A percentile compares a stretch with the other conserved stretches of the same genome.
phyloP scores from a whole-genome alignment of 2,113 vertebrate species.

The Macroglossus sobrinus region DNA sequence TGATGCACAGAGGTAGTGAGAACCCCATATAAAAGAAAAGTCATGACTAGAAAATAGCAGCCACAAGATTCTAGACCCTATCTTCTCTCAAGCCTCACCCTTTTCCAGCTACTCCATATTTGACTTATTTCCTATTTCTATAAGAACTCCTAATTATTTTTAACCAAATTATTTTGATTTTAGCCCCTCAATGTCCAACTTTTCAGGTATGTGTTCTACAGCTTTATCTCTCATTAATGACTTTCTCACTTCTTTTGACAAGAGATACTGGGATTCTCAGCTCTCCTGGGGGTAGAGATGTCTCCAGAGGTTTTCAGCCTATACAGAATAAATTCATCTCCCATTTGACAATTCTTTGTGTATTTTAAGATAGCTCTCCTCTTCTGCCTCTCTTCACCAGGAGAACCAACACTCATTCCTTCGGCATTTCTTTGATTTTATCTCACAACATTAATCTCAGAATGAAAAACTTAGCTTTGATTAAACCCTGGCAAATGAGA shows the following conservation, averaged over 20 bases:
- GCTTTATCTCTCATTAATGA: background rate
- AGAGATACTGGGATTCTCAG: background rate
- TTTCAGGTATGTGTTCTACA: background rate
- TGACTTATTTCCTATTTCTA: background rate
- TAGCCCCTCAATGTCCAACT: background rate
- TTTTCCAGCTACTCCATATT: background rate
- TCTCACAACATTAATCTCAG: background rate
- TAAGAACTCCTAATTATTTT: background rate
- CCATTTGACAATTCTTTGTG: background rate
- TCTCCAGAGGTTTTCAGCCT: background rate
- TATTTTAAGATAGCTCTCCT: background rate
- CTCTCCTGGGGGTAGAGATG: too few relatives aligned
- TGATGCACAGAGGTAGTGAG: background rate
- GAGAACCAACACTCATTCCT: background rate
- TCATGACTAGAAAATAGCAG: background rate
- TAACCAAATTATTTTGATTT: background rate
- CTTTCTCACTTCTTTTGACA: background rate
- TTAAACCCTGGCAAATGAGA: background rate
- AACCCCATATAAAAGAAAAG: background rate
- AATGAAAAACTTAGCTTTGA: background rate
- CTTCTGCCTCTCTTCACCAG: background rate
- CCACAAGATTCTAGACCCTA: too few relatives aligned
- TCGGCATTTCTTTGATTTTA: background rate
- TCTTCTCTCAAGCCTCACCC: background rate
- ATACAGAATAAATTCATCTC: background rate